These are phyloP conservation scores for Chlorops oryzae DNA, from an alignment of 1,140 invertebrate genomes.

Conservation along the genomic window DNA sequence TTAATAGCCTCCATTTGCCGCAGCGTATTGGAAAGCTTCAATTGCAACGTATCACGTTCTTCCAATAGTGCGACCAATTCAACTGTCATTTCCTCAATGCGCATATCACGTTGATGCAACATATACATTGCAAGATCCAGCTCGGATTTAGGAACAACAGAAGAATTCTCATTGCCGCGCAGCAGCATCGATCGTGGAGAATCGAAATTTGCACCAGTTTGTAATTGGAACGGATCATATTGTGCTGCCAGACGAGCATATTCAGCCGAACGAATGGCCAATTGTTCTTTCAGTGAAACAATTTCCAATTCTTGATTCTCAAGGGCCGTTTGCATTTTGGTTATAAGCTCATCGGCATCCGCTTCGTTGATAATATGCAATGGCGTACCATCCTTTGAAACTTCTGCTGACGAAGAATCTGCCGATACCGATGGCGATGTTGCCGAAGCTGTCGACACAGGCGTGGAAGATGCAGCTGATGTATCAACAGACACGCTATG, in stretches of 20 bases:
- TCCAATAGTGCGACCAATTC: conserved; percentile 77
- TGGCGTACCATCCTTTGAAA: conserved; percentile 13
- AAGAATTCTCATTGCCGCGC: background rate
- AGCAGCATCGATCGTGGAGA: background rate
- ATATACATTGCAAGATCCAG: conserved; percentile 77
- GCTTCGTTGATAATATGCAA: conserved; percentile 19
- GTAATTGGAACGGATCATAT: conserved; percentile 44
- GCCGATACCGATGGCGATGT: conserved; percentile 2
- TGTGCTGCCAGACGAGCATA: conserved; percentile 45
- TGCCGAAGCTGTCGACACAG: conserved; percentile 5
- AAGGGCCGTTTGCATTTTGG: conserved; percentile 53
- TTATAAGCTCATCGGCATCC: conserved; percentile 16
- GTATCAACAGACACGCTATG: conserved; percentile 1
- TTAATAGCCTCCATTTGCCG: conserved; percentile 61
- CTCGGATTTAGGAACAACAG: conserved; percentile 55
- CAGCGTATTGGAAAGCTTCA: conserved; percentile 72
- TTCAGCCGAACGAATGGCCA: conserved; percentile 51
- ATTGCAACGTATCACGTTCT: conserved; percentile 75
- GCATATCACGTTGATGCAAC: conserved; percentile 78
- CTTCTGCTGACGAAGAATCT: background rate
- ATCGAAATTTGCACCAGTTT: conserved; percentile 17
- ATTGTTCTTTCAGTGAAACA: conserved; percentile 58
- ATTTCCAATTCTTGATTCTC: conserved; percentile 63
- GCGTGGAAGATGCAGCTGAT: conserved; percentile 9
- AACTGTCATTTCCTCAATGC: conserved; percentile 81